Base-by-base conservation (phyloP, 1,140 invertebrate species). In the Hyposmocoma kahamanoa region DNA sequence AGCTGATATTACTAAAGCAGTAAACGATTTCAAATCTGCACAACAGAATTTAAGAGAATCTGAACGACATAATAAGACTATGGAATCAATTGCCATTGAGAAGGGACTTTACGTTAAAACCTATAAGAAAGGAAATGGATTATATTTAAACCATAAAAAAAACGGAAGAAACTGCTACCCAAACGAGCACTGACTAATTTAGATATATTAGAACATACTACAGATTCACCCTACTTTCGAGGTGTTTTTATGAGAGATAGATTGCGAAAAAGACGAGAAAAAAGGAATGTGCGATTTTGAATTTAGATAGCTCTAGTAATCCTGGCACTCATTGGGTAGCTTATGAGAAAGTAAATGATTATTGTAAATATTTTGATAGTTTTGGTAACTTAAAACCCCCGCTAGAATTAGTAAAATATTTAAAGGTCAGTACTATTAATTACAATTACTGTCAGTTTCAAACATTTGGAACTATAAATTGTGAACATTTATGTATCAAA, bases 241-340 rank as follows among this genome's bases (percentile, higher is more conserved):
- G 71, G 67, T 18, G 60, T 77, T 10, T 77, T 59, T 43, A 72
- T 72, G 73, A 56, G 60, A 26, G 51, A 76, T 59, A 50, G 22
- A 43, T 57, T 75, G 56, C 70, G 70, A 22, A 55, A 42, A 11
- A 42, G 41, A 30, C 64, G 26, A 38, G 19, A 32, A 44, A 6
- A 43, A 56, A 59, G 43, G 67, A 81, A 71, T 68, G 63, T 53
- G 67, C 52, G n/a, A 65, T 80, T 24, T 17, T 75, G 22, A 80
- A 74, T 57, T 61, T 72, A 47, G 71, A 80, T 59, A 38, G 39
- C 41, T 45, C 36, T 17, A 46, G 57, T 18, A 62, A 62, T 50
- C 6, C 22, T 43, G 65, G 74, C 34, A 72, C 72, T 36, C 70
- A 78, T 64, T 78, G 72, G 72, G 68, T 74, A 60, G 67, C 67